Base-by-base conservation (phyloP, 2,797 vertebrate species). In the Tachyglossus aculeatus region DNA sequence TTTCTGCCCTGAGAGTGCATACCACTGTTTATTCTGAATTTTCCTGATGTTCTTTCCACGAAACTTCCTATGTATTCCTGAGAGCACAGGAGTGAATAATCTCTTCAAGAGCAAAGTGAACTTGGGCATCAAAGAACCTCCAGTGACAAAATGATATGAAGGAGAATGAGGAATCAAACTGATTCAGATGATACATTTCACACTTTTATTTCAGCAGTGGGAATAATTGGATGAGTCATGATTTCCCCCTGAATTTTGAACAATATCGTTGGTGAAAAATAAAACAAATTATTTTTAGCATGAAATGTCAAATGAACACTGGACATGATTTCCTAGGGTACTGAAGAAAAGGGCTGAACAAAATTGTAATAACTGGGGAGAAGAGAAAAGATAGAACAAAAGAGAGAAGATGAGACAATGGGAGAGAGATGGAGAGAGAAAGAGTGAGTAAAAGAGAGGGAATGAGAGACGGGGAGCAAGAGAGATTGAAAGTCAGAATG, bases 201-300 rank as follows among this genome's bases (percentile, higher is more conserved):
- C 83, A 71, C 56, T 82, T 54, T 70, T 78, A 71, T 64, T 63
- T 1, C 78, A 74, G 74, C 67, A 85, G 78, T 75, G 48, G 58
- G 64, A 81, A 72, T 74, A 83, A 83, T 74, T 36, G 45, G 71
- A 34, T 89, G 86, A 82, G 47, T 80, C 83, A 74, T 82, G 68
- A 82, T 82, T 87, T 67, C 47, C 70, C 75, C 53, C 80, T 62
- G 85, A 78, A 72, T 77, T 69, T 70, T 82, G 88, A 90, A 80
- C 40, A 74, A 80, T 63, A 66, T 38, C 86, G 61, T 73, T 81
- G 86, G 63, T 65, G n/a, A n/a, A n/a, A 70, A 70, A 47, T 63
- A 76, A 85, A 87, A 58, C 4, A 71, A 86, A 86, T 85, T 77
- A 74, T 41, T 68, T 86, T 75, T 78, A 87, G 83, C 88, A 84